Evolutionary conservation across 2,113 vertebrate genomes (phyloP).

Genomic region (Orientallactaga bullata): DNA sequence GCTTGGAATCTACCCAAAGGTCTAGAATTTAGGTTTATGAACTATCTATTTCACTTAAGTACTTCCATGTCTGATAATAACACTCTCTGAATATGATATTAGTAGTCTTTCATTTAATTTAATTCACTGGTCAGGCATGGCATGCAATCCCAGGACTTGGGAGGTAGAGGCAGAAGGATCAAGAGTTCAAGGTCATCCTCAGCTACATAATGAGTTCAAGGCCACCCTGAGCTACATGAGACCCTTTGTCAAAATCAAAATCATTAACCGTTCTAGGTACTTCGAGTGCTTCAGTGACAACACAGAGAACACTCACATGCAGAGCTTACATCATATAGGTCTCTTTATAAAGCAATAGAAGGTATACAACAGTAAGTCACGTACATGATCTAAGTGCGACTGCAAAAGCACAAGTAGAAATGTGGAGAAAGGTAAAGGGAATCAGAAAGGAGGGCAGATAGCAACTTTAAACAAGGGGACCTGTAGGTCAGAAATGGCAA

Average conservation of each 20-base stretch:
- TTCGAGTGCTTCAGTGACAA: not conserved
- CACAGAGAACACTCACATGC: not conserved
- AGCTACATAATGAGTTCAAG: not conserved
- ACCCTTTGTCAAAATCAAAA: not conserved
- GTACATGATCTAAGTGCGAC: not conserved
- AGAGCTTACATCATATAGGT: not conserved
- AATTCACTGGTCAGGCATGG: not conserved
- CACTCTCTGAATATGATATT: not conserved
- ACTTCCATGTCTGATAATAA: not conserved
- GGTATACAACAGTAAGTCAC: not conserved
- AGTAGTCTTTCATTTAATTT: constrained; percentile 29
- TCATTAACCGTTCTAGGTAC: not conserved
- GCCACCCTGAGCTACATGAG: not conserved
- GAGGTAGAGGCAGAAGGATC: not conserved
- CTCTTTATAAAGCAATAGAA: not conserved
- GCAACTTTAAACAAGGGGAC: not conserved
- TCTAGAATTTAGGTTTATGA: not conserved
- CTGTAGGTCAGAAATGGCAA: not conserved
- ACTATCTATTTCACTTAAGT: not conserved
- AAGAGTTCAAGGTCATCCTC: not conserved
- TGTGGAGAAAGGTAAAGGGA: not conserved
- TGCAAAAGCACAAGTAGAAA: not conserved
- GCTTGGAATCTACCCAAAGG: not conserved
- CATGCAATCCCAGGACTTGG: not conserved
- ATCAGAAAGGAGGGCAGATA: not conserved